Evolutionary conservation across 2,113 vertebrate species (phyloP).

Genomic region (Indri indri): DNA sequence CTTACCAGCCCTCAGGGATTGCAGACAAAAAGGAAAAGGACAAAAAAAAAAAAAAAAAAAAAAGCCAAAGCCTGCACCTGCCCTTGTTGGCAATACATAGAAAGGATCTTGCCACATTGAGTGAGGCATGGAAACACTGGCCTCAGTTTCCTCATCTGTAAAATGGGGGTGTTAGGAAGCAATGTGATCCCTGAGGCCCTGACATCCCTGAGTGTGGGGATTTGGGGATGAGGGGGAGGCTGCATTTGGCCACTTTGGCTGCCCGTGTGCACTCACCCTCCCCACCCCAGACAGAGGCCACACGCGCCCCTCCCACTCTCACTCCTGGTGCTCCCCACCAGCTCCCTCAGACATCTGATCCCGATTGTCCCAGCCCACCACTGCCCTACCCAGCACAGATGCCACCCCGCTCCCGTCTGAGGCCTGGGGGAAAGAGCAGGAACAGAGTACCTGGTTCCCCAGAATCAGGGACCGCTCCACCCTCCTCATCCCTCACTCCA

Average conservation of each 20-base stretch:
- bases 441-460: not conserved
- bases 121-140: not conserved
- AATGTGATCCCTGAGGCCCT: not conserved
- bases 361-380: not conserved
- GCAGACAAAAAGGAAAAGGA: not conserved
- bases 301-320: not conserved
- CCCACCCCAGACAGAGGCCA: not conserved
- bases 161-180: not conserved
- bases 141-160: not conserved
- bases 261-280: not conserved
- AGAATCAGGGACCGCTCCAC: not conserved
- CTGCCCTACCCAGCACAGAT: not conserved
- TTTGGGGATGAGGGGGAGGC: not conserved
- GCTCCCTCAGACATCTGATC: not conserved
- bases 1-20: not conserved
- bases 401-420: not conserved
- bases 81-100: not conserved
- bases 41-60: not conserved
- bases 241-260: not conserved
- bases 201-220: not conserved
- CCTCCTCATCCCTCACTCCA: not conserved
- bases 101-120: not conserved
- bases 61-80: not conserved
- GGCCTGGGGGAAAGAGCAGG: not conserved
- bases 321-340: not conserved